Evolutionary conservation across 2,797 vertebrate species (phyloP), one percentile per base, ranked within the genome.

Genomic region (Poecilia picta): DNA sequence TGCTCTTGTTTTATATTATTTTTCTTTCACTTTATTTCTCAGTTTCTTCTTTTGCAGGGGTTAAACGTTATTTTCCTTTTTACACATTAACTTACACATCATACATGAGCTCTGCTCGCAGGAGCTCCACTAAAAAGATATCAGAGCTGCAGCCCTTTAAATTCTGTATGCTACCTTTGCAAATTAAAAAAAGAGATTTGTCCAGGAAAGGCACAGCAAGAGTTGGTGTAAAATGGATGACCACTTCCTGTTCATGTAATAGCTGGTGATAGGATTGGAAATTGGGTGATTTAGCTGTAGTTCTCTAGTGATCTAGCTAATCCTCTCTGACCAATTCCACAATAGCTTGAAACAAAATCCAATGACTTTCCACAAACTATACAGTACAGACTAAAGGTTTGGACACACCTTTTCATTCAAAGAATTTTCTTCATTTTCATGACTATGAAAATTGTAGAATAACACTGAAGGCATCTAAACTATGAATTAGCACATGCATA

Each of bases 261-360:
- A 84, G 83, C 79, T 68, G 57, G 83, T n/a, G 57, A 87, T 89
- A 84, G 76, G 73, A 81, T 77, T 55, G 46, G 80, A 70, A 88
- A 89, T 82, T 85, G 89, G 88, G 70, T 90, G 90, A 94, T 93
- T 92, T 90, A 91, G 76, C 84, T 81, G 87, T 85, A 82, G 59
- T 93, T 92, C 89, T 91, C 89, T 53, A 88, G 85, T 94, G 94
- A 95, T 92, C 93, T 91, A 74, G 82, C 89, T 85, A 93, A 91
- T 90, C 80, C 87, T 76, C 87, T 87, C 80, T 62, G 85, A 78
- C 87, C 81, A 79, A 91, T 88, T 88, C 91, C 81, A 72, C 70
- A 33, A 87, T 92, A 91, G 91, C 95, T 92, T 94, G 94, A 89
- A 79, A 93, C 90, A 93, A 95, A 96, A 96, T 95, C 95, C 95